Conservation (phyloP, 2,888 invertebrate genomes). For the Epirrhoe tristata region DNA sequence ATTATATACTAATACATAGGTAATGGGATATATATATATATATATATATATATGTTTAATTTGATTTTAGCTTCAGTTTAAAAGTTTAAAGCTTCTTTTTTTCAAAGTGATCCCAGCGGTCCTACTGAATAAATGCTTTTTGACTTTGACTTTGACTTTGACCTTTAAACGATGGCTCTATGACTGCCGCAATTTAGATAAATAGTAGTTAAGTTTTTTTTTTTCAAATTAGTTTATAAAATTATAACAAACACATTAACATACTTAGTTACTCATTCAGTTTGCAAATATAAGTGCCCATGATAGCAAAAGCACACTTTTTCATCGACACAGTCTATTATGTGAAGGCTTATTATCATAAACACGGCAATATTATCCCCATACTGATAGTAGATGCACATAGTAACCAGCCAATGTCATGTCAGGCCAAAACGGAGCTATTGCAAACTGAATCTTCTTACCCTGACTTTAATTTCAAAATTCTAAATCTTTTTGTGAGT, state of each 20-base stretch:
- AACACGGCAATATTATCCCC: constrained; percentile 25
- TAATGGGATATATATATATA: too few relatives aligned
- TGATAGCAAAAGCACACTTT: constrained; percentile 2
- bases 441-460: not conserved
- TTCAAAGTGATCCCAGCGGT: too few relatives aligned
- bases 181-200: too few relatives aligned
- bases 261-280: not conserved
- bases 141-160: too few relatives aligned
- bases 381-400: constrained; percentile 15
- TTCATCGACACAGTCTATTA: not conserved
- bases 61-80: too few relatives aligned
- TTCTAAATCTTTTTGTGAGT: too few relatives aligned
- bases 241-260: not conserved
- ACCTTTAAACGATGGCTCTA: too few relatives aligned
- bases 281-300: not conserved
- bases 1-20: not conserved
- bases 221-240: too few relatives aligned
- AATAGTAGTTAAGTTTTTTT: too few relatives aligned
- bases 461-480: not conserved
- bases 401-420: not conserved
- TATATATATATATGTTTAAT: too few relatives aligned
- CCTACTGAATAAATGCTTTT: too few relatives aligned
- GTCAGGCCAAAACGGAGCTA: not conserved
- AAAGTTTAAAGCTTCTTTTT: too few relatives aligned
- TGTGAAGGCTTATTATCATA: constrained; percentile 20